Base-by-base conservation (phyloP, 2,797 vertebrate species). In the Pelochelys cantorii region DNA sequence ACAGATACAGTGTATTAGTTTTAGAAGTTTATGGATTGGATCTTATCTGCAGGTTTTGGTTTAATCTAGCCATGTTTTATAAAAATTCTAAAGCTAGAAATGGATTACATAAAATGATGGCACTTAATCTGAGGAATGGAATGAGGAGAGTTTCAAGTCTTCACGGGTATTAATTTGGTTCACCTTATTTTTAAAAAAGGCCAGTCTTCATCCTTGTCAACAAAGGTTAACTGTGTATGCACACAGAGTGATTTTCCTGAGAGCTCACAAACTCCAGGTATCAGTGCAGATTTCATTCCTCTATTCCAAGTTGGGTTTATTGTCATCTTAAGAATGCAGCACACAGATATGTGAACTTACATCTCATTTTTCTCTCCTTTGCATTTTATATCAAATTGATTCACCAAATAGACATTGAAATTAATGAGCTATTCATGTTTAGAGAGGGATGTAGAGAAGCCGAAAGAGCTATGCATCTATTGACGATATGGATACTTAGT, bases 401-500 rank as follows among this genome's bases (percentile, higher is more conserved):
- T 71, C 37, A 54, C 7, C 7, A 10, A 18, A 53, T 15, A 25
- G 1, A 2, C 3, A 7, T 31, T 52, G 0, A 34, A 74, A 9
- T 31, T 3, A 1, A 0, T 4, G 5, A 6, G 10, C 7, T 1
- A 15, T 37, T 12, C 34, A 71, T 56, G 14, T 22, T 59, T 53
- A 1, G 0, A 23, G 2, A 0, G 14, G 1, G 0, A 0, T 15
- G n/a, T 2, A 42, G 74, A 29, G 53, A 5, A 3, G 1, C 6
- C 3, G 2, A 31, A 80, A 54, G 11, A 75, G 65, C 20, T 7
- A 31, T 20, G 31, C 12, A 54, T 20, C 18, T 31, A 29, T 42
- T 31, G 1, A 2, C 18, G 7, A 11, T 8, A 5, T 22, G 1
- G 13, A 1, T 5, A 11, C 1, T 9, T 12, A 57, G 15, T 27